Evolutionary conservation across 1,140 invertebrate species (phyloP).

Genomic region (Drosophila pruinosa): DNA sequence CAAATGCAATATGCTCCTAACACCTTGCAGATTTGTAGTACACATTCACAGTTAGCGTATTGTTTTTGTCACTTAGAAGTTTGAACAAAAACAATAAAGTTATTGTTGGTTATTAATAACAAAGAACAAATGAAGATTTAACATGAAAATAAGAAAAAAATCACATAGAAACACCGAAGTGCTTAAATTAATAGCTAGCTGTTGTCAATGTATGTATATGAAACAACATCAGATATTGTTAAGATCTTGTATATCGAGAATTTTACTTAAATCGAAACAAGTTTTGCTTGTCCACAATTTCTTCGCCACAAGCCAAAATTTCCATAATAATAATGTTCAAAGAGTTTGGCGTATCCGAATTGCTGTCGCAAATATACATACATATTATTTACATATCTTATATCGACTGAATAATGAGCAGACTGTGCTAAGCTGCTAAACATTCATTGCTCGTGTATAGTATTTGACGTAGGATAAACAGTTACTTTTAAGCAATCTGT

Average conservation of each 20-base stretch:
- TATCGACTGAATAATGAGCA: not conserved
- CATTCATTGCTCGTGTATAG: not conserved
- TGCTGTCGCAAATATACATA: not conserved
- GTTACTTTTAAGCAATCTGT: not conserved
- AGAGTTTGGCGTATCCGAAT: constrained; percentile 5
- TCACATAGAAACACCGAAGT: not conserved
- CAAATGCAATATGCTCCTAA: not conserved
- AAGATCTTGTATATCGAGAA: constrained; percentile 1
- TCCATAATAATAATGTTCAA: constrained; percentile 43
- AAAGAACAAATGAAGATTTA: not conserved
- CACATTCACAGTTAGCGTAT: not conserved
- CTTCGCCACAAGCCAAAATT: constrained; percentile 29
- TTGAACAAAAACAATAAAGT: too few species aligned
- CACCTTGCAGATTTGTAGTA: not conserved
- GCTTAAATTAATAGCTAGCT: not conserved
- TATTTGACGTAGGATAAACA: not conserved
- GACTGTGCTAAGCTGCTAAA: not conserved
- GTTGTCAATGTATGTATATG: constrained; percentile 8
- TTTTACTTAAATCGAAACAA: constrained; percentile 34
- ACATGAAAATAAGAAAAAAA: not conserved
- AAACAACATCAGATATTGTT: constrained; percentile 28
- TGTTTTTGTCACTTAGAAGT: too few species aligned
- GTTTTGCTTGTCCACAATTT: constrained; percentile 38
- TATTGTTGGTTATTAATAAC: not conserved
- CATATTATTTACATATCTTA: not conserved